phyloP scores from a whole-genome alignment of 2,888 invertebrate species.

The Dryobotodes eremita region DNA sequence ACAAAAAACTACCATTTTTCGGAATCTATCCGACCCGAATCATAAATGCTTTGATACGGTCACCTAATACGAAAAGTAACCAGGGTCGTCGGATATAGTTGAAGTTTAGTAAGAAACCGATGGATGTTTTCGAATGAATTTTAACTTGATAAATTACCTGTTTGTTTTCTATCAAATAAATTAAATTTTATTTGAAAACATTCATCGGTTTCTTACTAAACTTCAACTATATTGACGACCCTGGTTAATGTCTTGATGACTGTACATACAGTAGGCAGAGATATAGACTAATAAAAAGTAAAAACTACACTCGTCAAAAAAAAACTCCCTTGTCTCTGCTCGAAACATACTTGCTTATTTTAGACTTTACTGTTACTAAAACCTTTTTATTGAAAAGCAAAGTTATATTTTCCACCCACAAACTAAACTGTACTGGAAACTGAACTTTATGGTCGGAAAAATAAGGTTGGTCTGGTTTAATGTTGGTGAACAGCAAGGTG shows the following conservation, averaged over 20 bases:
- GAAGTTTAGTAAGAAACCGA: too few relatives aligned
- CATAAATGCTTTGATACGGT: constrained; percentile 15
- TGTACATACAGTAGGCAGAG: neutral
- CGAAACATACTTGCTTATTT: constrained; percentile 51
- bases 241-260: too few relatives aligned
- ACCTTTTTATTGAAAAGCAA: constrained; percentile 65
- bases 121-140: too few relatives aligned
- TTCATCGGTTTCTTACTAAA: too few relatives aligned
- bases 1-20: constrained; percentile 25
- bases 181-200: too few relatives aligned
- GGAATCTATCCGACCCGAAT: constrained; percentile 19
- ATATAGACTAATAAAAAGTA: constrained; percentile 22
- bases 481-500: constrained; percentile 31
- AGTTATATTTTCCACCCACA: constrained; percentile 16
- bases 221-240: too few relatives aligned
- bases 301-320: constrained; percentile 33
- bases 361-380: constrained; percentile 49
- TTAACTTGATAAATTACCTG: too few relatives aligned
- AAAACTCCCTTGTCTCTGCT: constrained; percentile 44
- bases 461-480: constrained; percentile 44
- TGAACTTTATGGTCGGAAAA: constrained; percentile 1
- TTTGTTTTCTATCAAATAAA: too few relatives aligned
- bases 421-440: neutral
- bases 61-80: too few relatives aligned
- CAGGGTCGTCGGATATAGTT: too few relatives aligned